Evolutionary conservation across 2,113 vertebrate genomes (phyloP).

Genomic region (Calypte anna): DNA sequence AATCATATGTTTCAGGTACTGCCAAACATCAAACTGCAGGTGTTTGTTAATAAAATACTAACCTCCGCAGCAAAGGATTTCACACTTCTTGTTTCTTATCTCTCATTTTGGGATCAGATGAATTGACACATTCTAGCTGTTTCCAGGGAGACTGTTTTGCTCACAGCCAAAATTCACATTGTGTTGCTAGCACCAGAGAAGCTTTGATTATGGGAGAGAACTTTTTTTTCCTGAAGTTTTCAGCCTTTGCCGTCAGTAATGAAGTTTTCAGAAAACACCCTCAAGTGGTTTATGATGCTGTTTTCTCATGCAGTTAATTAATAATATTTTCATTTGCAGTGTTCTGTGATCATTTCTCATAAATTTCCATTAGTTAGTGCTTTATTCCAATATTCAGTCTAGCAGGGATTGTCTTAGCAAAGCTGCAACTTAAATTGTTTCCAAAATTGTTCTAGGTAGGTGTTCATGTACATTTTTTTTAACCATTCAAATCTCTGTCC

Average conservation of each 20-base stretch:
- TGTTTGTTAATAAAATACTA: slow-evolving; percentile 32
- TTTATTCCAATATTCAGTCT: background rate
- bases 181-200: background rate
- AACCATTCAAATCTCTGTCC: background rate
- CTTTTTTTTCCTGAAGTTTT: background rate
- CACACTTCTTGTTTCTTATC: background rate
- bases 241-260: background rate
- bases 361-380: background rate
- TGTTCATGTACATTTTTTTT: background rate
- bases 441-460: background rate
- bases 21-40: background rate
- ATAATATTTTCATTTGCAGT: slow-evolving; percentile 12
- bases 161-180: background rate
- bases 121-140: background rate
- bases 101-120: background rate
- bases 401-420: background rate
- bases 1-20: background rate
- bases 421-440: background rate
- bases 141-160: slow-evolving; percentile 25
- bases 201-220: background rate
- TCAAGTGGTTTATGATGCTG: background rate
- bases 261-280: background rate
- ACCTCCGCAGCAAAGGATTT: slow-evolving; percentile 2
- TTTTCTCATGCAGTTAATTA: slow-evolving; percentile 48
- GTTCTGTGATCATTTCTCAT: background rate